Conservation (phyloP, 2,113 vertebrate species). For the Lepidothrix coronata region DNA sequence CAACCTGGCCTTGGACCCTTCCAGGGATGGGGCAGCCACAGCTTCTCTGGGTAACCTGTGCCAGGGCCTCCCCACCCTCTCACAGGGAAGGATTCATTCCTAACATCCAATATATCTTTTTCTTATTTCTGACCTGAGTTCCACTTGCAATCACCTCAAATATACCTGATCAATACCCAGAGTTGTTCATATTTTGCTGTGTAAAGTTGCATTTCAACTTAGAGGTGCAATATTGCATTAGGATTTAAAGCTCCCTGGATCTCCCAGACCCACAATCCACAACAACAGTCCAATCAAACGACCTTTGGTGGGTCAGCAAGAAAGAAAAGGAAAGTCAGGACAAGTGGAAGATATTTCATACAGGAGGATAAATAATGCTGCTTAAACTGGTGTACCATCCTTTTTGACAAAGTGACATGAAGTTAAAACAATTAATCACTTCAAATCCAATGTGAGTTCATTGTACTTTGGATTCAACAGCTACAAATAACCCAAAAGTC, state of each 20-base stretch:
- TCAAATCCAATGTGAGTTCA: neutral
- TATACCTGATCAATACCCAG: accelerated
- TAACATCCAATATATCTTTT: neutral
- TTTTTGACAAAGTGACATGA: neutral
- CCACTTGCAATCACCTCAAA: neutral
- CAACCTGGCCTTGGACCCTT: neutral
- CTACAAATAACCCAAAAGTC: neutral
- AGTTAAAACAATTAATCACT: neutral
- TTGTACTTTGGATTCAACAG: neutral
- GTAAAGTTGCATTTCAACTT: neutral
- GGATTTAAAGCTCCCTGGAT: neutral
- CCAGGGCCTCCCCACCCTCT: neutral
- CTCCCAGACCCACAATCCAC: neutral
- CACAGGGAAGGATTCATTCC: neutral
- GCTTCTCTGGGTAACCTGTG: neutral
- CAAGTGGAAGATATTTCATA: neutral
- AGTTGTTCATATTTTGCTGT: neutral
- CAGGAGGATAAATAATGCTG: neutral
- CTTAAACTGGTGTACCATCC: neutral
- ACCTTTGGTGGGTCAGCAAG: neutral
- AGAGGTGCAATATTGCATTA: neutral
- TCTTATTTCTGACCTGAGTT: neutral
- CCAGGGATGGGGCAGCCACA: neutral
- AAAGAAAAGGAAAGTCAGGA: neutral
- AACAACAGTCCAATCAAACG: neutral